Conservation (phyloP, 2,113 vertebrate species). For the Zosterops borbonicus region DNA sequence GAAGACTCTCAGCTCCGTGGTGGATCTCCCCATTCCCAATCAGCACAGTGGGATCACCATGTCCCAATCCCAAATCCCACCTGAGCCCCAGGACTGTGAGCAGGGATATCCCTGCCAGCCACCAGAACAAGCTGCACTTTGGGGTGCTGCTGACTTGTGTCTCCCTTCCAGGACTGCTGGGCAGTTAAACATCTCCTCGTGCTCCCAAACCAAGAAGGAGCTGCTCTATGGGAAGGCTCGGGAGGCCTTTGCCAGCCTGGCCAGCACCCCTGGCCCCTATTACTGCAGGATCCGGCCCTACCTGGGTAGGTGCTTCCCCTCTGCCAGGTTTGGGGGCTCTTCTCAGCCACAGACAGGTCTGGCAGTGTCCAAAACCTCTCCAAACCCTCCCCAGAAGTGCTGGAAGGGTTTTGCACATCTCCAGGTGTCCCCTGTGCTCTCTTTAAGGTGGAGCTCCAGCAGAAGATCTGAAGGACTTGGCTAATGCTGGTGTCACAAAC, state of each 20-base stretch:
- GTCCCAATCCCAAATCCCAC: neutral
- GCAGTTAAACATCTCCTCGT: slow-evolving; percentile 43
- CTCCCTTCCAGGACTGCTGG: slow-evolving; percentile 41
- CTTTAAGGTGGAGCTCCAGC: slow-evolving; percentile 68
- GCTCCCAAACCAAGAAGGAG: slow-evolving; percentile 67
- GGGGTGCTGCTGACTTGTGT: neutral
- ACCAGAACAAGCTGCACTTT: neutral
- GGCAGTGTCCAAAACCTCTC: neutral
- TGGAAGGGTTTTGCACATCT: neutral
- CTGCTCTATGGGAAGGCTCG: slow-evolving; percentile 60
- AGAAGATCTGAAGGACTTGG: slow-evolving; percentile 63
- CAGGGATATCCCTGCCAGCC: fast-evolving
- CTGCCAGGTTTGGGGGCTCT: too few species aligned
- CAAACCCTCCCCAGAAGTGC: fast-evolving
- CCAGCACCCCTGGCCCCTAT: neutral
- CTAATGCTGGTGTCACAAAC: slow-evolving; percentile 27
- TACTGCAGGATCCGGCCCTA: slow-evolving; percentile 59
- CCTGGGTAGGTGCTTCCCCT: slow-evolving; percentile 59
- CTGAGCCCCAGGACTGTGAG: fast-evolving
- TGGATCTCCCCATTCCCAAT: too few species aligned
- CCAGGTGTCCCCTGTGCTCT: neutral
- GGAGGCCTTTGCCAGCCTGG: slow-evolving; percentile 45
- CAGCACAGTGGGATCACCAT: fast-evolving
- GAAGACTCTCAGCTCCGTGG: fast-evolving
- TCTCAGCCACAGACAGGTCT: fast-evolving